phyloP scores from a whole-genome alignment of 2,113 vertebrate species.

The Dasyornis broadbenti region DNA sequence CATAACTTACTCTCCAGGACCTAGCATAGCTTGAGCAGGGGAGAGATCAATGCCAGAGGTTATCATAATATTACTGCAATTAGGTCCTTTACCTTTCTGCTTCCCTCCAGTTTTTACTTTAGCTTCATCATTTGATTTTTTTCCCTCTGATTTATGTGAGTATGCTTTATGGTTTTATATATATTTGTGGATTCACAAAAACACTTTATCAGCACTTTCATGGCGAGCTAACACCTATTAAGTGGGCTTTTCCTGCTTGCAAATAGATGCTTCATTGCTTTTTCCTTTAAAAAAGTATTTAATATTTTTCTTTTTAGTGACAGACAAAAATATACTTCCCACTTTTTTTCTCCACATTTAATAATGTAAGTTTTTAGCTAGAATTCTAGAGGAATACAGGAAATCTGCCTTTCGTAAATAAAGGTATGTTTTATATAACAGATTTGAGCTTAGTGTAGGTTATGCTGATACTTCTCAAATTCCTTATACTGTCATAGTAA shows the following conservation, averaged over 20 bases:
- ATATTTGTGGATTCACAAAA: background rate
- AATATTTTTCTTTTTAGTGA: background rate
- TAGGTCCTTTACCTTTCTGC: background rate
- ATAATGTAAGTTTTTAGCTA: background rate
- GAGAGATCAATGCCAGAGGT: background rate
- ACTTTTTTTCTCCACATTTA: background rate
- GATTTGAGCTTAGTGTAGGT: background rate
- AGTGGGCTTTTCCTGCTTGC: background rate
- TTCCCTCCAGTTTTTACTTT: background rate
- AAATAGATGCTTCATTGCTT: background rate
- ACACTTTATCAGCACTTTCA: background rate
- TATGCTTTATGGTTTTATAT: background rate
- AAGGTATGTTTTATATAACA: background rate
- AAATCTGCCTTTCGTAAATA: background rate
- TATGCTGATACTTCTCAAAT: background rate
- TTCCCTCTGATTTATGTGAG: background rate
- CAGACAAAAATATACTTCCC: background rate
- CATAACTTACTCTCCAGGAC: background rate
- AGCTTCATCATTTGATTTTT: background rate
- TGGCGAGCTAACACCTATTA: background rate
- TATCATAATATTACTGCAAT: background rate
- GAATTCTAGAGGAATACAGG: background rate
- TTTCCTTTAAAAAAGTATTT: background rate
- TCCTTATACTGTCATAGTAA: background rate
- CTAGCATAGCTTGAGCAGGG: background rate